Conservation (phyloP, 92 coral and sea anemone species). For the Paramuricea clavata region DNA sequence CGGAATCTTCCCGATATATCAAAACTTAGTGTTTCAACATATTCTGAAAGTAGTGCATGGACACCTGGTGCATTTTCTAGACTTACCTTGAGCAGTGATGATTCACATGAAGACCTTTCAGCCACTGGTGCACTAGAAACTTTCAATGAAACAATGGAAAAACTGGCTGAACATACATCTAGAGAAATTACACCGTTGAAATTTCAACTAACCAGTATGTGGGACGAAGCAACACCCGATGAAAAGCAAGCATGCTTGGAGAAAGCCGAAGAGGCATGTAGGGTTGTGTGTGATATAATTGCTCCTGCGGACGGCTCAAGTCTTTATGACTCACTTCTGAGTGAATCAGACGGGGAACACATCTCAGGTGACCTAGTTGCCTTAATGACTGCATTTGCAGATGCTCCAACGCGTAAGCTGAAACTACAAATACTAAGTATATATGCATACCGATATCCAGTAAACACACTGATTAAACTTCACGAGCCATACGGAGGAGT, state of each 20-base stretch:
- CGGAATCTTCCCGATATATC: too few relatives aligned
- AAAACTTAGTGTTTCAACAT: too few relatives aligned
- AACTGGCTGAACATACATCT: slow-evolving; percentile 10
- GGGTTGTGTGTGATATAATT: slow-evolving; percentile 55
- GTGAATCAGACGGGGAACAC: slow-evolving; percentile 26
- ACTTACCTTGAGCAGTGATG: too few relatives aligned
- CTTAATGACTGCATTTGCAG: slow-evolving; percentile 60
- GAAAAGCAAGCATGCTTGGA: slow-evolving; percentile 43
- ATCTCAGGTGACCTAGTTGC: slow-evolving; percentile 49
- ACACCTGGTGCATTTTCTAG: too few relatives aligned
- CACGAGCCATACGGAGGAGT: slow-evolving; percentile 67
- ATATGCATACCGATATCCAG: slow-evolving; percentile 55
- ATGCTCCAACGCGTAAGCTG: slow-evolving; percentile 50
- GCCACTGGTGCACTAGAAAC: neutral
- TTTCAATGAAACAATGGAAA: slow-evolving; percentile 35
- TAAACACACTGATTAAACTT: slow-evolving; percentile 47
- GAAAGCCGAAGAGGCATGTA: slow-evolving; percentile 65
- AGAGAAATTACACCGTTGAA: neutral
- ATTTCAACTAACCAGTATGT: slow-evolving; percentile 4
- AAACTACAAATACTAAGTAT: slow-evolving; percentile 66
- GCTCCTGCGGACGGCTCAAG: slow-evolving; percentile 60
- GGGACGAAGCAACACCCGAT: slow-evolving; percentile 35
- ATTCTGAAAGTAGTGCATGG: too few relatives aligned
- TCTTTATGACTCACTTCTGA: slow-evolving; percentile 43
- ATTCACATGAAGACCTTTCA: too few relatives aligned